Percentiles rank a stretch among this genome's conserved stretches.
Evolutionary conservation across 2,113 vertebrate species (phyloP).

Genomic region (Eurystomus gularis): DNA sequence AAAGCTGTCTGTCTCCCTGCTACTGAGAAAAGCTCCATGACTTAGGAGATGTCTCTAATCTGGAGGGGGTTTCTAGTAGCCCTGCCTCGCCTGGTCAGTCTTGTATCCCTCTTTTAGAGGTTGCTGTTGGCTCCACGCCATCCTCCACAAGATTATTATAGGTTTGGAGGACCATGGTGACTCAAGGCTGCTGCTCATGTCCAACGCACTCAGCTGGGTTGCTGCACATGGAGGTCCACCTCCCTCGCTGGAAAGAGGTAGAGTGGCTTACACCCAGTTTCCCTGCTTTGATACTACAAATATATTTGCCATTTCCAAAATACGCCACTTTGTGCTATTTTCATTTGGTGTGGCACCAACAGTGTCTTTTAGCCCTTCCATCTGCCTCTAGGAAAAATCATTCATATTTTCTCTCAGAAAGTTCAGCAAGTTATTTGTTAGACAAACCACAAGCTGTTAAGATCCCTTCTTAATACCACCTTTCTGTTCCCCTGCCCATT

Average conservation of each 20-base stretch:
- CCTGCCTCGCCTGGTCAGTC: background rate
- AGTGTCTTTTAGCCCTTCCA: background rate
- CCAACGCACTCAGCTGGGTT: background rate
- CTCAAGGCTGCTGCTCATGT: accelerated
- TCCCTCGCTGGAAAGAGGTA: accelerated
- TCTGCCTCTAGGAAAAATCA: background rate
- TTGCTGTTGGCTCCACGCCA: background rate
- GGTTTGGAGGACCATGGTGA: background rate
- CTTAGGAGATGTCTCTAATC: background rate
- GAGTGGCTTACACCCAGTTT: background rate
- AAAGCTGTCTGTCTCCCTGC: background rate
- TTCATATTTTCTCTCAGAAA: background rate
- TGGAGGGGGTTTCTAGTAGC: background rate
- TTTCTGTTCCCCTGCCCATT: background rate
- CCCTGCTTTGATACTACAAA: background rate
- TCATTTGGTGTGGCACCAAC: background rate
- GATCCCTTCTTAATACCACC: background rate
- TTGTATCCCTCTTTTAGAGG: background rate
- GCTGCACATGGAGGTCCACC: background rate
- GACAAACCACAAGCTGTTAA: background rate
- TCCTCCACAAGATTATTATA: background rate
- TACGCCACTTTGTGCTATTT: background rate
- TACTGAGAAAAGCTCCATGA: background rate
- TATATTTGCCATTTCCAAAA: background rate
- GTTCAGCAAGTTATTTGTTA: background rate